phyloP scores from a whole-genome alignment of 2,113 vertebrate species.

The Spea multiplicata region DNA sequence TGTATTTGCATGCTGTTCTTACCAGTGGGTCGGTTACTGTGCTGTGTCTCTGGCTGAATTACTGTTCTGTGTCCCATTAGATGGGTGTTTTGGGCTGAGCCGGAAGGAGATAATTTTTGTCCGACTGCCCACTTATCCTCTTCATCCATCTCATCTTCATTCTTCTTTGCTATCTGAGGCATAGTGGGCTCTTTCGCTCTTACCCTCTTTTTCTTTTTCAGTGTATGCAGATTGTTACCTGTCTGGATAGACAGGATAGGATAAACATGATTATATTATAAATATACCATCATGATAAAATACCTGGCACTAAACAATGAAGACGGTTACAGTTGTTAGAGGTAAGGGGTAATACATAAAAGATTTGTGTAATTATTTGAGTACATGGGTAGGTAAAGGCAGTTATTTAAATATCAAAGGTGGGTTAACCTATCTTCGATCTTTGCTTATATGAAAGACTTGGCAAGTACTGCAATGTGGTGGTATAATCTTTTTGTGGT shows the following conservation, averaged over 20 bases:
- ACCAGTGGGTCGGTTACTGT: not conserved
- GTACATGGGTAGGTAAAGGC: too few species aligned
- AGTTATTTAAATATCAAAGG: too few species aligned
- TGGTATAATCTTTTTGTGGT: too few species aligned
- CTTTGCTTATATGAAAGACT: too few species aligned
- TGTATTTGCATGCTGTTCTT: not conserved
- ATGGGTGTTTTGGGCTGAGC: not conserved
- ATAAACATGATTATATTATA: too few species aligned
- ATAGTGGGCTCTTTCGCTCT: slow-evolving; percentile 56
- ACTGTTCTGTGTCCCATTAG: not conserved
- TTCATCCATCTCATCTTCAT: slow-evolving; percentile 24
- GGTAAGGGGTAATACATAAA: too few species aligned
- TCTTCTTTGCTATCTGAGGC: not conserved
- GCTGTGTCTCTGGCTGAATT: not conserved
- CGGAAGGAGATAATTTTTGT: slow-evolving; percentile 35
- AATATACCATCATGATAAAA: too few species aligned
- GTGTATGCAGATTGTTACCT: slow-evolving; percentile 62
- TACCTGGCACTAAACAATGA: too few species aligned
- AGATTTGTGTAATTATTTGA: too few species aligned
- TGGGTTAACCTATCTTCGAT: too few species aligned
- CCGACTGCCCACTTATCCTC: slow-evolving; percentile 55
- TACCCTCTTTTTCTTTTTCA: slow-evolving; percentile 63
- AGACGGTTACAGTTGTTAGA: too few species aligned
- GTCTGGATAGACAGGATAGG: slow-evolving; percentile 44
- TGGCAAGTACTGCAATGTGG: too few species aligned